Base-by-base conservation (phyloP, 1,140 invertebrate genomes). In the Halictus rubicundus region DNA sequence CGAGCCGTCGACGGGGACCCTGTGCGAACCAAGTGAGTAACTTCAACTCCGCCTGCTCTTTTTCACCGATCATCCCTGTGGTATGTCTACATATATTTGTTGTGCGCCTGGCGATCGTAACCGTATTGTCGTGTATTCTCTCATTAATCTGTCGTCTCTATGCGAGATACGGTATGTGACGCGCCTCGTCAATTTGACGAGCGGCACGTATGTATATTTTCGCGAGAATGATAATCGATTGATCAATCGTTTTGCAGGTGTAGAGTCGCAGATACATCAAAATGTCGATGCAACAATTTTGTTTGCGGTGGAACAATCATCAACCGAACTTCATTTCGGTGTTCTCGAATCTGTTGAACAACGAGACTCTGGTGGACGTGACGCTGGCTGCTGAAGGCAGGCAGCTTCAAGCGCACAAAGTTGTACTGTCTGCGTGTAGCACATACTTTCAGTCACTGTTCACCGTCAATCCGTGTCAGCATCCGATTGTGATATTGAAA, bases 401-500 rank as follows among this genome's bases (percentile, higher is more conserved):
- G 78, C 96, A 97, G 84, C 92, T 98, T 78, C 96, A 97, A 88
- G 97, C 97, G 5, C 97, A 98, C 90, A 97, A 97, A 94, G 95
- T 98, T 27, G 96, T 98, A 19, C 91, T 98, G 14, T 97, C 97
- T 6, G 97, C 97, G 3, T 97, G 97, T 91, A 97, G 97, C 90
- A 96, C 96, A 42, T 98, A 97, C 92, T 97, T 98, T 70, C 92
- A 97, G 94, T 94, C 96, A 23, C 90, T 97, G 65, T 97, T 97
- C 87, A 96, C 96, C 32, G 94, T 96, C 57, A 98, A 98, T 94
- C 97, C 97, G 19, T 97, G 97, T 88, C 95, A 97, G 88, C 97
- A 98, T 93, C 97, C 97, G 8, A 97, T 98, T 84, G 97, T 98
- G 21, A 97, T 98, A 88, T 92, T 98, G 23, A 97, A 98, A 91